Base-by-base conservation (phyloP, 2,888 invertebrate genomes). In the Lamellibrachia satsuma region DNA sequence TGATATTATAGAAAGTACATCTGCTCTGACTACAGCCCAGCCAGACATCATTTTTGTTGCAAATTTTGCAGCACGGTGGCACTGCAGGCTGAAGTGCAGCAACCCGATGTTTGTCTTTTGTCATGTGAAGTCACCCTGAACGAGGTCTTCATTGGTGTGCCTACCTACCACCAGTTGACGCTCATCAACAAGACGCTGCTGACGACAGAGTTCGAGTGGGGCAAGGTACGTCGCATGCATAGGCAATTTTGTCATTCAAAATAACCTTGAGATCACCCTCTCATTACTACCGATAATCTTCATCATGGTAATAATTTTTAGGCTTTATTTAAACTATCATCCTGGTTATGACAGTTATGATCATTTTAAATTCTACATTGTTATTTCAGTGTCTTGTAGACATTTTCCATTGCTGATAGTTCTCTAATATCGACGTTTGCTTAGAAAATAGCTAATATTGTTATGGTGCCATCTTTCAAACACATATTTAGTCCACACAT, bases 171-270 rank as follows among this genome's bases (percentile, higher is more conserved):
- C 92, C 94, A 94, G 22, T 95, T 95, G 52, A 94, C 94, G 22
- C 94, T 96, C 22, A 93, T 95, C 93, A 96, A 96, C 94, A 95
- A 96, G 94, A 96, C 96, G 7, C 94, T 95, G 7, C 94, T 96
- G n/a, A 94, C 94, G 0, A 95, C 96, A 52, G 93, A 93, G 39
- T 96, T 95, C 94, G 93, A 95, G 75, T 96, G 96, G 95, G 92
- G 93, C 8, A 90, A 94, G 93, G 95, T 96, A 95, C 93, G 93
- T 39, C n/a, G 11, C 8, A 27, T 8, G 91, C 52, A 15, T 15
- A 60, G 15, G 11, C 75, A 22, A 3, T 22, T 6, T 22, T 15
- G 15, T 75, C n/a, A n/a, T 75, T 75, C 22, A 75, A n/a, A 75
- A 75, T n/a, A 75, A 4, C n/a, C 55, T 75, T 22, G 75, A 75